These are phyloP conservation scores for Leucophora obtusa DNA, from an alignment of 2,888 invertebrate species.

Conservation along the genomic window DNA sequence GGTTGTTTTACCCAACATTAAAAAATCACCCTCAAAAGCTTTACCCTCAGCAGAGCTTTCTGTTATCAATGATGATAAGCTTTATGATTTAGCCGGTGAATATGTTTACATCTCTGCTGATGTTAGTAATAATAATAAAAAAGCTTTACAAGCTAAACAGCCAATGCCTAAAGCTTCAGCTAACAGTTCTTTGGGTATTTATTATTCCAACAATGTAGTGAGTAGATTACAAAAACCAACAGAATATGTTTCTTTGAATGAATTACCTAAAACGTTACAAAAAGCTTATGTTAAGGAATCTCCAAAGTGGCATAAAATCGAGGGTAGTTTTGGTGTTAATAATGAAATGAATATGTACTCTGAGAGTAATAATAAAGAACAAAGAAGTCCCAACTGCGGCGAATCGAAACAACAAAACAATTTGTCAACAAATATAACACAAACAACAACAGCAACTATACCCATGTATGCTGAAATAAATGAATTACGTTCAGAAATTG, in stretches of 20 bases:
- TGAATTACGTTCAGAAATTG: conserved; percentile 69
- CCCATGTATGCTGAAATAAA: conserved; percentile 76
- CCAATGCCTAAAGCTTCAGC: conserved; percentile 66
- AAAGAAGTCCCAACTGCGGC: conserved; percentile 68
- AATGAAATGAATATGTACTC: not conserved
- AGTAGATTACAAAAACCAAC: conserved; percentile 55
- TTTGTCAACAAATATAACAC: conserved; percentile 54
- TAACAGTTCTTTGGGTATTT: conserved; percentile 76
- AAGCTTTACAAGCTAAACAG: conserved; percentile 59
- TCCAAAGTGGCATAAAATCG: conserved; percentile 59
- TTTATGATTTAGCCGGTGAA: conserved; percentile 82
- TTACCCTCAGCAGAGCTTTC: conserved; percentile 77
- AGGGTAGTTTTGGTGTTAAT: conserved; percentile 51
- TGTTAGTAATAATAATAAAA: conserved; percentile 85
- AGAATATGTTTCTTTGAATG: conserved; percentile 90
- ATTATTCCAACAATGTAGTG: conserved; percentile 85
- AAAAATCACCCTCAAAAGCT: conserved; percentile 81
- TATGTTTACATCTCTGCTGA: conserved; percentile 92
- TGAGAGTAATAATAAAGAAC: conserved; percentile 63
- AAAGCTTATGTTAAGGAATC: conserved; percentile 66
- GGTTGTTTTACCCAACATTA: conserved; percentile 82
- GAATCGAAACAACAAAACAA: conserved; percentile 67
- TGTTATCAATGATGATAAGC: conserved; percentile 76
- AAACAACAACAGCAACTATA: conserved; percentile 68
- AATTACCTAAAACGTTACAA: conserved; percentile 82